Evolutionary conservation across 2,797 vertebrate species (phyloP).

Genomic region (Trichosurus vulpecula): DNA sequence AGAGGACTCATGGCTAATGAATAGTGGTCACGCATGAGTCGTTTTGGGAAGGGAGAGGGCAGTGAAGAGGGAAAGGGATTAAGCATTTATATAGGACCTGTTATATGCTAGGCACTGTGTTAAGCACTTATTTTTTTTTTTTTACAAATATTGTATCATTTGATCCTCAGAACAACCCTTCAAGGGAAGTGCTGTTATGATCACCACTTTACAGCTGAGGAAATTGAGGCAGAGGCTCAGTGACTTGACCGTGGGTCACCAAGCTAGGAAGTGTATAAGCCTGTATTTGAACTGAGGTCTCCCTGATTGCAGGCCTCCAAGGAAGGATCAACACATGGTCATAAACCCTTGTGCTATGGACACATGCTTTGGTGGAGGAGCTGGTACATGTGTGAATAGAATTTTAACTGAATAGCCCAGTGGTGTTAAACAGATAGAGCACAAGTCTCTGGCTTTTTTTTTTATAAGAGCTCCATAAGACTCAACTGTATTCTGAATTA

Average conservation of each 20-base stretch:
- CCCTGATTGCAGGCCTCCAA: background rate
- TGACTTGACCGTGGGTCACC: background rate
- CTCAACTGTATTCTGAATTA: too few relatives aligned
- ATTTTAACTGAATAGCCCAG: background rate
- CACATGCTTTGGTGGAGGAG: background rate
- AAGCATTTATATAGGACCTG: background rate
- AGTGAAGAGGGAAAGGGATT: background rate
- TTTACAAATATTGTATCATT: background rate
- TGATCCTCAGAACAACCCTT: background rate
- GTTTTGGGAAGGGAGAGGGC: background rate
- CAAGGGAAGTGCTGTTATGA: background rate
- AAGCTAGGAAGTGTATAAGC: background rate
- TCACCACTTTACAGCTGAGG: background rate
- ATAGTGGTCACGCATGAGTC: background rate
- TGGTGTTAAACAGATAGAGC: background rate
- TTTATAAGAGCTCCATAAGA: too few relatives aligned
- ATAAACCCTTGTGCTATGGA: background rate
- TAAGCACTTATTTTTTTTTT: too few relatives aligned
- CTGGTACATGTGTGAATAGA: background rate
- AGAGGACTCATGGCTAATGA: constrained; percentile 4
- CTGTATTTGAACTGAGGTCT: background rate
- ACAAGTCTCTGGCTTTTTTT: background rate
- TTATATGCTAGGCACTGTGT: background rate
- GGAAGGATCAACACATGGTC: background rate
- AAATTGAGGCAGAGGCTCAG: background rate